Evolutionary conservation across 1,140 invertebrate species (phyloP).

Genomic region (Muscidifurax raptorellus): DNA sequence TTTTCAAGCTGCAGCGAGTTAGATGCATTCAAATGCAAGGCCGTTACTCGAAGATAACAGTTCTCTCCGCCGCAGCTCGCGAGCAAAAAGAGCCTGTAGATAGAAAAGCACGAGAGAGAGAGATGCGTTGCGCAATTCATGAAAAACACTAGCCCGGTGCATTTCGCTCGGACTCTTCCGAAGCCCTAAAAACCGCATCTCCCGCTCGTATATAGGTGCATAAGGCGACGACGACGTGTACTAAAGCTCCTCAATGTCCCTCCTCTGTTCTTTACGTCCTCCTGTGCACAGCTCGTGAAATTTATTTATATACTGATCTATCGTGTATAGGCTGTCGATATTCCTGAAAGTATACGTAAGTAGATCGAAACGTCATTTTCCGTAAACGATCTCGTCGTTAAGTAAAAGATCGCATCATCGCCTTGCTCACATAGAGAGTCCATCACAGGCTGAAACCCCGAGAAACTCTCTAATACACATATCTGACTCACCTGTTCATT

Average conservation of each 20-base stretch:
- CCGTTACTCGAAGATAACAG: constrained; percentile 15
- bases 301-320: not conserved
- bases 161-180: not conserved
- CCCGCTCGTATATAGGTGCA: not conserved
- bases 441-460: no score
- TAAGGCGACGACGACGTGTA: not conserved
- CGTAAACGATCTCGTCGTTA: not conserved
- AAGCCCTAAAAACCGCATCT: constrained; percentile 6
- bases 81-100: not conserved
- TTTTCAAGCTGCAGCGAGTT: not conserved
- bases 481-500: not conserved
- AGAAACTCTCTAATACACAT: not conserved
- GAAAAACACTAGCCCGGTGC: constrained; percentile 1
- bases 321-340: not conserved
- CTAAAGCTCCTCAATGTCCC: not conserved
- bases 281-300: not conserved
- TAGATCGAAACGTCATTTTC: not conserved
- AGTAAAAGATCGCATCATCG: no score
- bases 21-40: constrained; percentile 28
- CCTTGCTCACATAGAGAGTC: no score
- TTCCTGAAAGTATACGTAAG: not conserved
- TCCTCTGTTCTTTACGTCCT: not conserved
- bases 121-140: constrained; percentile 16
- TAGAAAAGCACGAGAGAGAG: not conserved
- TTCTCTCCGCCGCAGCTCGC: not conserved